Evolutionary conservation across 1,140 invertebrate genomes (phyloP).

Genomic region (Anadara kagoshimensis): DNA sequence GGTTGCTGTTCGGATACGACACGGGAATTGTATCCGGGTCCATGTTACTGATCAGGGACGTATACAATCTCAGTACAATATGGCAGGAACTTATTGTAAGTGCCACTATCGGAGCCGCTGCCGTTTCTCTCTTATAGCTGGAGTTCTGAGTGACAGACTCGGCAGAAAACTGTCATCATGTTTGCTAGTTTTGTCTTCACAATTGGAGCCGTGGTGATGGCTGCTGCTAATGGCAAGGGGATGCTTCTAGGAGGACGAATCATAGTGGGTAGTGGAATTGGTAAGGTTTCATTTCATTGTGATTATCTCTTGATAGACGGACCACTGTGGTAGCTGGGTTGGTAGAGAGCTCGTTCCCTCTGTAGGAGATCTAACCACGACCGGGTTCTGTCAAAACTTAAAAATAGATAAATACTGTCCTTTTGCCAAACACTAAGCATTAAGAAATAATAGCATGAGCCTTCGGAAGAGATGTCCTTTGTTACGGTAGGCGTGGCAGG

Average conservation of each 20-base stretch:
- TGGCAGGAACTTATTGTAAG: constrained; percentile 79
- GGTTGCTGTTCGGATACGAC: constrained; percentile 82
- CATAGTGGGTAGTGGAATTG: constrained; percentile 79
- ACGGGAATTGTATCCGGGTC: constrained; percentile 81
- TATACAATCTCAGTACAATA: constrained; percentile 74
- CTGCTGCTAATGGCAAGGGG: constrained; percentile 74
- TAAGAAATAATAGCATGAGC: no score
- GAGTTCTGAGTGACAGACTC: constrained; percentile 75
- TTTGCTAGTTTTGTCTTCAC: constrained; percentile 78
- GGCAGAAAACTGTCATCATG: constrained; percentile 78
- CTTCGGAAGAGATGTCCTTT: no score
- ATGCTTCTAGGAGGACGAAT: constrained; percentile 77
- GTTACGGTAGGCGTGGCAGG: no score
- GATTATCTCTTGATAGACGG: no score
- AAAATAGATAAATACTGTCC: no score
- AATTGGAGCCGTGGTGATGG: constrained; percentile 77
- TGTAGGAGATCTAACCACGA: no score
- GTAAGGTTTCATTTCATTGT: constrained; percentile 68
- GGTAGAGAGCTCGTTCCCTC: no score
- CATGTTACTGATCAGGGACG: constrained; percentile 76
- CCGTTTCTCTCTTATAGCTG: constrained; percentile 77
- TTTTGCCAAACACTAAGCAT: no score
- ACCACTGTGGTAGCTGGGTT: no score
- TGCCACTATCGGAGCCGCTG: constrained; percentile 74
- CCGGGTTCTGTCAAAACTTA: no score